Base-by-base conservation (phyloP, 2,888 invertebrate genomes). In the Deroplatys truncata region DNA sequence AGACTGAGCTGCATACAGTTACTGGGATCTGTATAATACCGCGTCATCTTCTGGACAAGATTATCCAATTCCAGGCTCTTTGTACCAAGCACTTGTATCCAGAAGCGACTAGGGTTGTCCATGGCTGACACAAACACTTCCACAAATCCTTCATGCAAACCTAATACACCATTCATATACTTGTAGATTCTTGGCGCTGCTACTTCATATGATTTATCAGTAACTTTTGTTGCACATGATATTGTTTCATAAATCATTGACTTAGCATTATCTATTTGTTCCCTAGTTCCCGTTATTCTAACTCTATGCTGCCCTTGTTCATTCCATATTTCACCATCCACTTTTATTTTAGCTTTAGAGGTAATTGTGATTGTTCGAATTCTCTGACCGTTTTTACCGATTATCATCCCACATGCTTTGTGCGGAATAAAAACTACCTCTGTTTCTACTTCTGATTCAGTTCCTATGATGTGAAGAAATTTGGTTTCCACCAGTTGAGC, bases 121-220 rank as follows among this genome's bases (percentile, higher is more conserved):
- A 98, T 96, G 0, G 98, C 98, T 0, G 98, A 98, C 7, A 98
- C 97, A 93, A 97, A 98, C 28, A 98, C 97, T 92, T 98, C 97
- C 92, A 98, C 95, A 28, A 95, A 95, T 1, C 96, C 95, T 90
- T 96, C 96, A 56, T 16, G 15, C 1, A 56, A 16, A 3, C 56
- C 56, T 56, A 56, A 56, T 5, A 16, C 1, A 16, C 1, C 20
- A 72, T 7, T 9, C 7, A 20, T 20, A 72, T 72, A 4, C 20
- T 43, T 43, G 43, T 43, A 13, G 13, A 1, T 13, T 35, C 35
- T 9, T 43, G 43, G 1, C 20, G 9, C 1, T 20, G 16, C 20
- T 72, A 25, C 1, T 13, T 72, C 25, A 72, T 1, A 20, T 72
- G 25, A 72, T 25, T 20, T 16, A 25, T 3, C 0, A 7, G 5